Evolutionary conservation across 2,888 invertebrate species (phyloP).

Genomic region (Scrobipalpa costella): DNA sequence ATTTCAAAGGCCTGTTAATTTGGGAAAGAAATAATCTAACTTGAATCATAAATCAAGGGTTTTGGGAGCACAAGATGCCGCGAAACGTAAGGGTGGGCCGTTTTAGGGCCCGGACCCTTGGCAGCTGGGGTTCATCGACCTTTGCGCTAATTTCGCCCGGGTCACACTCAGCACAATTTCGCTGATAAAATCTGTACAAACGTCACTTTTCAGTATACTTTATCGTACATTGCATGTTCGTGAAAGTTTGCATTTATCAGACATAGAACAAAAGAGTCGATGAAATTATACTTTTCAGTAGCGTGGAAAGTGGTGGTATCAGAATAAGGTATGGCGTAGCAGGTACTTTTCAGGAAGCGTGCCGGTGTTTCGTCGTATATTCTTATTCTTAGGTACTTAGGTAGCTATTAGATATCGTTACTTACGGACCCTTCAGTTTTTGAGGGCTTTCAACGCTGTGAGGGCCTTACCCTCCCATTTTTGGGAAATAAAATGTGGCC

Average conservation of each 20-base stretch:
- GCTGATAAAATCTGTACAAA: conserved; percentile 12
- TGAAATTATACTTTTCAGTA: not conserved
- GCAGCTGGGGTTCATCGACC: conserved; percentile 64
- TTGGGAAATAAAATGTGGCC: not conserved
- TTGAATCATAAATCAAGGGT: conserved; percentile 25
- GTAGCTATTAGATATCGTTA: conserved; percentile 4
- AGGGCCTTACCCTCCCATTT: not conserved
- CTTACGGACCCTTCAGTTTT: conserved; percentile 4
- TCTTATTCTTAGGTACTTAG: no score
- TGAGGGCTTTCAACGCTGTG: conserved; percentile 1
- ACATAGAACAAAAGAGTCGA: not conserved
- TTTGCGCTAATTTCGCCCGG: conserved; percentile 59
- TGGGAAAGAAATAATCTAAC: conserved; percentile 17
- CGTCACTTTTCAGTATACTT: not conserved
- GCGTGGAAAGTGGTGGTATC: not conserved
- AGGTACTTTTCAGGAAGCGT: conserved; percentile 9
- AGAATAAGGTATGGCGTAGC: conserved; percentile 4
- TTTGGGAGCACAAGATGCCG: conserved; percentile 10
- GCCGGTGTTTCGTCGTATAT: not conserved
- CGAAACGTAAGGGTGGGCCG: conserved; percentile 29
- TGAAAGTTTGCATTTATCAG: not conserved
- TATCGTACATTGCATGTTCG: not conserved
- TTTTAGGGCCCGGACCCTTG: conserved; percentile 52
- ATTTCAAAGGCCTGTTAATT: conserved; percentile 3
- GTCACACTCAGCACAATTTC: conserved; percentile 11